Conservation (phyloP, 2,888 invertebrate species). For the Anticlea derivata region DNA sequence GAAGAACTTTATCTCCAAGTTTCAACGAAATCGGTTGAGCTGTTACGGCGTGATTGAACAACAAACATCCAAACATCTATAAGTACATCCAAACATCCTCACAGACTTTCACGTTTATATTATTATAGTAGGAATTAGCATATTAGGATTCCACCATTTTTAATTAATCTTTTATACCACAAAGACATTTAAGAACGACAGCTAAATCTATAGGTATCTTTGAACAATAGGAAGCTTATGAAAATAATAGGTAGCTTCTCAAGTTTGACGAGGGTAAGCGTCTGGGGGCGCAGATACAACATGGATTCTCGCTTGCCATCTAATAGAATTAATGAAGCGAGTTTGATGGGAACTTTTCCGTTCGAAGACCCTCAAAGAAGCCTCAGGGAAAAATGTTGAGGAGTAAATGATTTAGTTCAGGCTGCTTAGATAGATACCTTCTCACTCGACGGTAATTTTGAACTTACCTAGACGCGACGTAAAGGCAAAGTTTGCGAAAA, state of each 20-base stretch:
- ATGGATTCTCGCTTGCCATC: constrained; percentile 36
- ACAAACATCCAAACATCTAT: too few relatives aligned
- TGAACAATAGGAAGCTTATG: constrained; percentile 38
- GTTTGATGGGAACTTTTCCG: constrained; percentile 32
- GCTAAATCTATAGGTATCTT: constrained; percentile 13
- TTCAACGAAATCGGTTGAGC: too few relatives aligned
- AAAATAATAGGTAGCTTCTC: constrained; percentile 39
- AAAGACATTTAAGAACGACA: constrained; percentile 2
- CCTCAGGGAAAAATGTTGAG: constrained; percentile 24
- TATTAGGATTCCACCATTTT: background rate
- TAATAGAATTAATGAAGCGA: constrained; percentile 49
- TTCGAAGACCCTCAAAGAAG: constrained; percentile 21
- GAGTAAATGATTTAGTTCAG: constrained; percentile 6
- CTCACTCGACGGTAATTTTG: background rate
- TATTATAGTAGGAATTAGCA: too few relatives aligned
- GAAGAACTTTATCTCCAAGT: too few relatives aligned
- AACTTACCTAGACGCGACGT: too few relatives aligned
- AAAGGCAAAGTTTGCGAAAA: too few relatives aligned
- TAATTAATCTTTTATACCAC: background rate
- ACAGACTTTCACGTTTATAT: too few relatives aligned
- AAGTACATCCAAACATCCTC: too few relatives aligned
- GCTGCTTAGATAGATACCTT: background rate
- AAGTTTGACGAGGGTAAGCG: constrained; percentile 51
- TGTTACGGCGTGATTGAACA: too few relatives aligned
- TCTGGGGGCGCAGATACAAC: constrained; percentile 31